Evolutionary conservation across 2,113 vertebrate species (phyloP).

Genomic region (Cathartes aura): DNA sequence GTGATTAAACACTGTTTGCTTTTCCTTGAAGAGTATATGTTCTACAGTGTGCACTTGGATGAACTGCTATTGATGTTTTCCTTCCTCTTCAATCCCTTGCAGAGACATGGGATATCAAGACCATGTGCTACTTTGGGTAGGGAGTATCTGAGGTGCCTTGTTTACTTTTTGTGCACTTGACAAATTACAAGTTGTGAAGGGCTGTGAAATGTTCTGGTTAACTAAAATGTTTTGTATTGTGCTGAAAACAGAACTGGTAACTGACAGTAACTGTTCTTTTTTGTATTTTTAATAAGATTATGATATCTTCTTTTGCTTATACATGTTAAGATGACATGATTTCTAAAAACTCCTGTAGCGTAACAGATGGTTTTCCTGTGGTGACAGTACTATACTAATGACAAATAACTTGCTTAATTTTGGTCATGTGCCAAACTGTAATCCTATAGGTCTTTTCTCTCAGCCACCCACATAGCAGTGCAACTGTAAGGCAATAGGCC

Average conservation of each 20-base stretch:
- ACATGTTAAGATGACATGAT: neutral
- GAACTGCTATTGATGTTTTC: neutral
- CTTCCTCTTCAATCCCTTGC: neutral
- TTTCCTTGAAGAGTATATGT: neutral
- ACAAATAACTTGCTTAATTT: slow-evolving; percentile 22
- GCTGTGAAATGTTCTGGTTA: neutral
- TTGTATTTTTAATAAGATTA: neutral
- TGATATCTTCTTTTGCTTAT: neutral
- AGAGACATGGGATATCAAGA: neutral
- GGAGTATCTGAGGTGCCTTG: neutral
- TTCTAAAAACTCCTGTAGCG: neutral
- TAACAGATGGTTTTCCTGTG: slow-evolving; percentile 30
- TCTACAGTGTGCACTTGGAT: neutral
- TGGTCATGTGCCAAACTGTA: neutral
- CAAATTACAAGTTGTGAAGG: neutral
- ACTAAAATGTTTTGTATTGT: neutral
- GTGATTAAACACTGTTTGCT: neutral
- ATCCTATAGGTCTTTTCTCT: neutral
- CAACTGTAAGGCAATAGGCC: neutral
- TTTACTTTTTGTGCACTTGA: neutral
- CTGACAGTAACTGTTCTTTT: neutral
- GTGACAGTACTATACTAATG: neutral
- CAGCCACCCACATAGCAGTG: neutral
- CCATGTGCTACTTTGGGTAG: neutral
- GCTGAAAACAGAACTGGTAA: neutral